Percentiles rank a stretch among this genome's conserved stretches.
Conservation (phyloP, 2,797 vertebrate species). For the Hemitrygon akajei region DNA sequence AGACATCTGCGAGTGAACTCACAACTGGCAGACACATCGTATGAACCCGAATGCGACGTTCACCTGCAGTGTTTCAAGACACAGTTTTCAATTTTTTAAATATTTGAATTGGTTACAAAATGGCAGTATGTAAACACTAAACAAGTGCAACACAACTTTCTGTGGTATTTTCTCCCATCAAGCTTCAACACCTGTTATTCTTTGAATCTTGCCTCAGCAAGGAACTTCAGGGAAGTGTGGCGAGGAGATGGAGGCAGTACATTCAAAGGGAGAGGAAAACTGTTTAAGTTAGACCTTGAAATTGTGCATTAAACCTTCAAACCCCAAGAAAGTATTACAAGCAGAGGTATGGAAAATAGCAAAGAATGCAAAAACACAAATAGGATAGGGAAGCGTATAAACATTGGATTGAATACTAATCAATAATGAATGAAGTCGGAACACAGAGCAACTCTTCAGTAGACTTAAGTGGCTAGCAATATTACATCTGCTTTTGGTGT, state of each 20-base stretch:
- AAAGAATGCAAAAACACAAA: neutral
- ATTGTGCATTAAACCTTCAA: neutral
- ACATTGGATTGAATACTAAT: neutral
- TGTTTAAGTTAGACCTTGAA: neutral
- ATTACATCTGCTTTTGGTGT: neutral
- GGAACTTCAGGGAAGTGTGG: neutral
- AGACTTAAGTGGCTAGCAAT: neutral
- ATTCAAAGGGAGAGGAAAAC: neutral
- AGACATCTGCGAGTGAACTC: constrained; percentile 79
- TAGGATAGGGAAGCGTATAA: no score
- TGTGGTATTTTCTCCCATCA: neutral
- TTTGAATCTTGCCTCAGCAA: neutral
- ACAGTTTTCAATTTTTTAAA: neutral
- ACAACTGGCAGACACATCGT: constrained; percentile 93
- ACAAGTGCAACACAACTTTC: neutral
- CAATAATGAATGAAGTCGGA: neutral
- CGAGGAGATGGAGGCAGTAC: neutral
- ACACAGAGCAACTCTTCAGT: neutral
- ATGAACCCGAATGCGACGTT: constrained; percentile 90
- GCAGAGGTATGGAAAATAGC: neutral
- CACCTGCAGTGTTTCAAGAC: constrained; percentile 60
- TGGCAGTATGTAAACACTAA: no score
- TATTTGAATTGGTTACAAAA: neutral
- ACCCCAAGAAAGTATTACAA: neutral
- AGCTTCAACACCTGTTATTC: neutral